phyloP scores from a whole-genome alignment of 2,888 invertebrate species.

The Rhimphoctona megacephalus region DNA sequence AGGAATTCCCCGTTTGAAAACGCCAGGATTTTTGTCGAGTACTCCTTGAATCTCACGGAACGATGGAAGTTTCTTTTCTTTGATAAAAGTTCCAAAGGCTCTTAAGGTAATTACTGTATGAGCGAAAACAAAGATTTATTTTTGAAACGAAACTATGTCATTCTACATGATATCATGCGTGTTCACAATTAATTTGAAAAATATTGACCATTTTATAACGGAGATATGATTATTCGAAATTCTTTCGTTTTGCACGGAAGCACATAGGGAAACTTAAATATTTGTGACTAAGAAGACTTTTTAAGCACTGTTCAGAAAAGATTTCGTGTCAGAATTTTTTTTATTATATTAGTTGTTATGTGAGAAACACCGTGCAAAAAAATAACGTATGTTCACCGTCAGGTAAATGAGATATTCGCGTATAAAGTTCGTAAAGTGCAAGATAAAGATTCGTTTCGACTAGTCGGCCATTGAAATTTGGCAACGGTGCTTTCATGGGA shows the following conservation, averaged over 20 bases:
- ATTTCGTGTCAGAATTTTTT: slow-evolving; percentile 2
- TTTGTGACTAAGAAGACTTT: neutral
- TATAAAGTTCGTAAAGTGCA: slow-evolving; percentile 1
- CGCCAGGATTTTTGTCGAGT: no score
- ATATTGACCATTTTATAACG: slow-evolving; percentile 14
- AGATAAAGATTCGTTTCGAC: neutral
- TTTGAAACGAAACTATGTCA: neutral
- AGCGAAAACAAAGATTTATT: neutral
- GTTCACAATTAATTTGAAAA: slow-evolving; percentile 4
- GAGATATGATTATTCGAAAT: slow-evolving; percentile 20
- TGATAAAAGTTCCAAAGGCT: no score
- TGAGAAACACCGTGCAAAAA: slow-evolving; percentile 7
- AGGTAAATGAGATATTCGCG: neutral
- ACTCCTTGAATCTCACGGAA: no score
- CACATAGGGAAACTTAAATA: slow-evolving; percentile 1
- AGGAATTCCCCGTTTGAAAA: no score
- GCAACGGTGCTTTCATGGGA: neutral
- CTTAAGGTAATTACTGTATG: neutral
- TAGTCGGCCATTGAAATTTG: slow-evolving; percentile 9
- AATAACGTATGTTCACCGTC: slow-evolving; percentile 1
- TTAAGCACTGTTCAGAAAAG: slow-evolving; percentile 12
- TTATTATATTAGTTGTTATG: slow-evolving; percentile 42
- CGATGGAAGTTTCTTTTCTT: no score
- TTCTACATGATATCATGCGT: neutral
- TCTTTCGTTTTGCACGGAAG: slow-evolving; percentile 9